phyloP scores from a whole-genome alignment of 1,140 invertebrate species.

The Rhyacophila brunnea region DNA sequence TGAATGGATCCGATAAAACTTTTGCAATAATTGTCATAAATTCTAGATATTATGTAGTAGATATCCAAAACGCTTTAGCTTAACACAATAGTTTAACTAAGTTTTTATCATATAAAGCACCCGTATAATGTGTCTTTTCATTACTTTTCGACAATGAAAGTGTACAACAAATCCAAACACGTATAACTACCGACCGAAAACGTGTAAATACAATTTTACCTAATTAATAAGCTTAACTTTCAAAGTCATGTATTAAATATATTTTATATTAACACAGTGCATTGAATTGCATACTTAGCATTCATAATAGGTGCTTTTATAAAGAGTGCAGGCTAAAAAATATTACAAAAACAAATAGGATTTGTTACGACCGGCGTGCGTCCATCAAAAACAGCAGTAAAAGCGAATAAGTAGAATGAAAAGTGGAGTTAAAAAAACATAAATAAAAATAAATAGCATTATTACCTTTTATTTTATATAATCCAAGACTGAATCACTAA shows the following conservation, averaged over 20 bases:
- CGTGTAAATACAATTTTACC: constrained; percentile 3
- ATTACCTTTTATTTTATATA: constrained; percentile 19
- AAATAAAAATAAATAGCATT: constrained; percentile 8
- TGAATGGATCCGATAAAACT: too few relatives aligned
- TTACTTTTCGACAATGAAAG: too few relatives aligned
- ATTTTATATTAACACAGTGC: too few relatives aligned
- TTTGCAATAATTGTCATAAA: too few relatives aligned
- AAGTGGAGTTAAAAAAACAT: not conserved
- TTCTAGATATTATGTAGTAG: too few relatives aligned
- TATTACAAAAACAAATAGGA: constrained; percentile 28
- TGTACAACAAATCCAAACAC: too few relatives aligned
- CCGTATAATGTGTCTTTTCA: too few relatives aligned
- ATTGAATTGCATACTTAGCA: not conserved
- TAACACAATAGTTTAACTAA: too few relatives aligned
- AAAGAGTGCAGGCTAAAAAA: not conserved
- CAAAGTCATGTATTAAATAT: too few relatives aligned
- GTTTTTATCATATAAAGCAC: too few relatives aligned
- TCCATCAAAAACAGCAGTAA: not conserved
- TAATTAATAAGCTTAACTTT: too few relatives aligned
- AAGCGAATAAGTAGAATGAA: constrained; percentile 1
- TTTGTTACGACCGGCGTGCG: constrained; percentile 11
- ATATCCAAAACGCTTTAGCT: too few relatives aligned
- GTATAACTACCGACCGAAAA: constrained; percentile 9
- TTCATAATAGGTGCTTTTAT: not conserved
- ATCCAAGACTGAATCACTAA: constrained; percentile 25